phyloP scores from a whole-genome alignment of 2,113 vertebrate genomes.

The Tragelaphus scriptus region DNA sequence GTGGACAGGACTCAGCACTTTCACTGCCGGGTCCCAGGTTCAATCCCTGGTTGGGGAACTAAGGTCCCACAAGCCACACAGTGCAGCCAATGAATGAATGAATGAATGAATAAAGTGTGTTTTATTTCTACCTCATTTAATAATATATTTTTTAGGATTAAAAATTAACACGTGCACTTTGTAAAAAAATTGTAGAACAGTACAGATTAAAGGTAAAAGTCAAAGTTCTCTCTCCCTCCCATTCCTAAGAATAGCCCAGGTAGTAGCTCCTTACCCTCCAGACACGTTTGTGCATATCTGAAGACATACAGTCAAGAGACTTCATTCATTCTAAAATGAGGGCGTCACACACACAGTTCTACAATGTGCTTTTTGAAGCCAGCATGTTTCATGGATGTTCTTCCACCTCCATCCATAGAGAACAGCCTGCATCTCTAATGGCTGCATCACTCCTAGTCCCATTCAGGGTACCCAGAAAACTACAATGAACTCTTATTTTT shows the following conservation, averaged over 20 bases:
- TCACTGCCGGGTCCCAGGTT: neutral
- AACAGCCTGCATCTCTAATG: neutral
- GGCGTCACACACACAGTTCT: neutral
- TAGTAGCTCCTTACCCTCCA: neutral
- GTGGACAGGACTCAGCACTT: neutral
- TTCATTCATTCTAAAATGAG: neutral
- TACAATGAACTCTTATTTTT: neutral
- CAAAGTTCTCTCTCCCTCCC: neutral
- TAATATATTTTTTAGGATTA: neutral
- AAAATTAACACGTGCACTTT: neutral
- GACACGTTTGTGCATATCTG: neutral
- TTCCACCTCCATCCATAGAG: neutral
- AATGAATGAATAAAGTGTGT: neutral
- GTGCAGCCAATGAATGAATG: neutral
- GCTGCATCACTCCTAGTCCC: neutral
- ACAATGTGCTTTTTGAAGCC: neutral
- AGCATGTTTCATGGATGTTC: neutral
- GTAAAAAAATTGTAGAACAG: neutral
- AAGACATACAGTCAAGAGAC: neutral
- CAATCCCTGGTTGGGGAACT: neutral
- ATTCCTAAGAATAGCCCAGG: neutral
- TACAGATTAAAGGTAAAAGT: neutral
- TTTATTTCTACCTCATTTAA: constrained; percentile 12
- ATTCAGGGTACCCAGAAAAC: neutral
- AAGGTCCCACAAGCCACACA: neutral